Conservation (phyloP, 2,113 vertebrate species). For the Apteryx owenii region DNA sequence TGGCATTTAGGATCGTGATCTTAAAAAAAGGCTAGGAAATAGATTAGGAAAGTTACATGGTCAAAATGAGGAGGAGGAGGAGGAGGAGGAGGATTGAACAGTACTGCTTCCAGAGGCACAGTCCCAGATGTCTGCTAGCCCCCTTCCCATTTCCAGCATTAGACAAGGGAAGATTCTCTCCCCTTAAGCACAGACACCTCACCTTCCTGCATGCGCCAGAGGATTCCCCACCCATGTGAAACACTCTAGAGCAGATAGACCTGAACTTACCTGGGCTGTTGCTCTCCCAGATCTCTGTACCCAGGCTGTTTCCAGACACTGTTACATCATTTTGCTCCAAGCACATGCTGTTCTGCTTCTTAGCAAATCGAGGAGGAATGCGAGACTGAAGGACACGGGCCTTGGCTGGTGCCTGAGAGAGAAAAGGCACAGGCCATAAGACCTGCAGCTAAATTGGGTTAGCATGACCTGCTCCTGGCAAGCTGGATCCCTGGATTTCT, state of each 20-base stretch:
- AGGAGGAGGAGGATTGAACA: not conserved
- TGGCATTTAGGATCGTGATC: not conserved
- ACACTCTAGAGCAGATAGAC: not conserved
- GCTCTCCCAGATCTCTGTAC: slow-evolving; percentile 98
- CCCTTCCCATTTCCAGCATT: not conserved
- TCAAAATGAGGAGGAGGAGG: not conserved
- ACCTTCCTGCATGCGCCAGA: not conserved
- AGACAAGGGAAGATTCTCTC: not conserved
- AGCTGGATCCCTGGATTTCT: not conserved
- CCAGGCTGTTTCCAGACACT: slow-evolving; percentile 87
- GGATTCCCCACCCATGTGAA: not conserved
- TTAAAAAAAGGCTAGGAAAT: not conserved
- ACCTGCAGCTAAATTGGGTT: not conserved
- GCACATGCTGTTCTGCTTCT: slow-evolving; percentile 90
- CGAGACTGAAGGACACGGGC: slow-evolving; percentile 88
- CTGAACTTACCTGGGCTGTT: slow-evolving; percentile 86
- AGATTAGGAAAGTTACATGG: not conserved
- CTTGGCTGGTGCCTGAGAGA: slow-evolving; percentile 85
- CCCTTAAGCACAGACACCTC: rapidly evolving
- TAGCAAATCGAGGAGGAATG: slow-evolving; percentile 97
- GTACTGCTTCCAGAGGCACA: not conserved
- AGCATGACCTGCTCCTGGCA: not conserved
- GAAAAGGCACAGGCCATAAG: not conserved
- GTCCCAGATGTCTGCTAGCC: not conserved
- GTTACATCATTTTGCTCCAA: slow-evolving; percentile 89